A percentile compares a stretch with the other conserved stretches of the same genome.
These are phyloP conservation scores for Papilio polyxenes DNA, from an alignment of 1,140 invertebrate genomes.

Conservation along the genomic window DNA sequence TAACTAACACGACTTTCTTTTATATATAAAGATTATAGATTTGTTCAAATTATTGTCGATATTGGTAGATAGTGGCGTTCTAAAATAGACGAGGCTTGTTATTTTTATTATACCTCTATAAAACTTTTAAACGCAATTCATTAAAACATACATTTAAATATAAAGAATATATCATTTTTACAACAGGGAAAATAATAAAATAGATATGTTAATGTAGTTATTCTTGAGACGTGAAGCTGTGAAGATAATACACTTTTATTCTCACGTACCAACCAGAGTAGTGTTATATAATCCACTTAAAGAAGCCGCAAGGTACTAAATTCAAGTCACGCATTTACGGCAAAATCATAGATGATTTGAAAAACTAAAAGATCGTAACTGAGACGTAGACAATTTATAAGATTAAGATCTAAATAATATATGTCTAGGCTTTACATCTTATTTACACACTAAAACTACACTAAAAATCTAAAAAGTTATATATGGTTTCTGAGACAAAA, in stretches of 20 bases:
- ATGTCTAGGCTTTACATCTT: neutral
- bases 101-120: too few relatives aligned
- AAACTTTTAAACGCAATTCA: too few relatives aligned
- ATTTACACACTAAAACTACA: neutral
- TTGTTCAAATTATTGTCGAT: too few relatives aligned
- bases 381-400: slow-evolving; percentile 6
- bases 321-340: slow-evolving; percentile 17
- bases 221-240: neutral
- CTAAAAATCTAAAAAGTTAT: too few relatives aligned
- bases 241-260: slow-evolving; percentile 8
- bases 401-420: slow-evolving; percentile 5
- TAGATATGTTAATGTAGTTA: neutral
- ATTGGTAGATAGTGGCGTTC: too few relatives aligned
- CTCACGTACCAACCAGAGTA: neutral
- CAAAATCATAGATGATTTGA: slow-evolving; percentile 17
- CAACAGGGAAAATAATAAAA: neutral
- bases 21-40: too few relatives aligned
- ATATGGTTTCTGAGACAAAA: too few relatives aligned
- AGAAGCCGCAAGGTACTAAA: slow-evolving; percentile 6
- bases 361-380: slow-evolving; percentile 1
- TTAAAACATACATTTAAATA: too few relatives aligned
- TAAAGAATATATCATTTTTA: neutral
- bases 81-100: too few relatives aligned
- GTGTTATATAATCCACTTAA: slow-evolving; percentile 14
- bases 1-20: too few relatives aligned